These are phyloP conservation scores for Amphimallon solstitiale DNA, from an alignment of 2,888 invertebrate species.

Conservation along the genomic window DNA sequence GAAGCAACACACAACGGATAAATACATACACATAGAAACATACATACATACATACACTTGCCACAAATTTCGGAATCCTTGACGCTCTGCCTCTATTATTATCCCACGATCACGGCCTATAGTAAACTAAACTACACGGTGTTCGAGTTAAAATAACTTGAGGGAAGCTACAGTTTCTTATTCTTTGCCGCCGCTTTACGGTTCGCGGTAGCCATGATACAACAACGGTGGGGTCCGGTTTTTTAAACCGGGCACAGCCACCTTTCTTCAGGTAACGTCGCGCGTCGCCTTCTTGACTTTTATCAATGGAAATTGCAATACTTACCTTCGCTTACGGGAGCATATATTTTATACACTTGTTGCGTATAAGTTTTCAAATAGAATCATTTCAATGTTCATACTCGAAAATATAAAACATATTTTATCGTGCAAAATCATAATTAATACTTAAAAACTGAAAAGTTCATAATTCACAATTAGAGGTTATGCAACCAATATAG, in stretches of 20 bases:
- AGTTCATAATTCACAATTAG: no score
- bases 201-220: constrained; percentile 34
- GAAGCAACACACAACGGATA: no score
- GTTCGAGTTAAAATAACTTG: constrained; percentile 35
- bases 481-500: no score
- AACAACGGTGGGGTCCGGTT: constrained; percentile 35
- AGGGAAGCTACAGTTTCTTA: constrained; percentile 10
- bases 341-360: no score
- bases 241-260: constrained; percentile 26
- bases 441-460: no score
- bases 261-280: constrained; percentile 16
- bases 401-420: no score
- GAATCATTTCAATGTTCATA: no score
- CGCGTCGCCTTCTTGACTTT: not conserved
- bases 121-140: constrained; percentile 31
- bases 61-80: constrained; percentile 30
- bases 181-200: constrained; percentile 26
- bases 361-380: no score
- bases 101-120: constrained; percentile 31
- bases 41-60: constrained; percentile 12
- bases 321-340: no score
- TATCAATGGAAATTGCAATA: not conserved
- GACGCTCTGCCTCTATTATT: constrained; percentile 35
- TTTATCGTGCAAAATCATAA: no score
- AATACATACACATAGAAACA: not conserved